These are phyloP conservation scores for Aricia artaxerxes DNA, from an alignment of 2,888 invertebrate species.

Conservation along the genomic window DNA sequence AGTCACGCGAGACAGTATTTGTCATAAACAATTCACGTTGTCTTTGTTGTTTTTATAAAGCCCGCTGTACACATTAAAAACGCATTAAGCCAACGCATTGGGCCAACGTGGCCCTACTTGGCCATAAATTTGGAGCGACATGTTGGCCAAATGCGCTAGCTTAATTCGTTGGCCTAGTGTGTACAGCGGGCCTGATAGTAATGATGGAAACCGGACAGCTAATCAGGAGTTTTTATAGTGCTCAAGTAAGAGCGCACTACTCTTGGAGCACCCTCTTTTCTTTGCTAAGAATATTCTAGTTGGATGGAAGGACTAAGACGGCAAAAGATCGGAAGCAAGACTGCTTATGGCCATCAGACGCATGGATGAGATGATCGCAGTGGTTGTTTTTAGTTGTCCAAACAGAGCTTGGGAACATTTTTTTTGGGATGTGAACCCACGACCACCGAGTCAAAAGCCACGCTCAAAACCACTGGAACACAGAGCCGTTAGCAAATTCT, in stretches of 20 bases:
- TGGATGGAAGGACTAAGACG: background rate
- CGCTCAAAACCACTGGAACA: background rate
- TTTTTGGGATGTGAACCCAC: background rate
- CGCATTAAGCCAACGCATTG: too few species aligned
- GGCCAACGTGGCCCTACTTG: too few species aligned
- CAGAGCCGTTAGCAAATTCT: background rate
- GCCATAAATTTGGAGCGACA: too few species aligned
- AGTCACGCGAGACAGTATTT: conserved; percentile 28
- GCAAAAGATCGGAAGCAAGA: background rate
- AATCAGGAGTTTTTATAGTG: background rate
- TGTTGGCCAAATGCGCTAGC: too few species aligned
- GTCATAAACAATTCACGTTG: conserved; percentile 20
- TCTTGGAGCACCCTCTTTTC: background rate
- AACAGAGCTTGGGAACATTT: background rate
- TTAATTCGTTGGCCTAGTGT: too few species aligned
- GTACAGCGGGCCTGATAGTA: background rate
- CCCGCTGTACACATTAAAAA: too few species aligned
- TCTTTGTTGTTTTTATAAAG: background rate
- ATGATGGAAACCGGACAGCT: background rate
- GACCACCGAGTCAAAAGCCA: background rate
- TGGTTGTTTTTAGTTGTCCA: background rate
- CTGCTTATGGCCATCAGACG: background rate
- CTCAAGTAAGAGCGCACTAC: background rate
- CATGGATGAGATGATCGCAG: background rate
- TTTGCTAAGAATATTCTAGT: background rate